Base-by-base conservation (phyloP, 2,797 vertebrate species). In the Furcifer pardalis region DNA sequence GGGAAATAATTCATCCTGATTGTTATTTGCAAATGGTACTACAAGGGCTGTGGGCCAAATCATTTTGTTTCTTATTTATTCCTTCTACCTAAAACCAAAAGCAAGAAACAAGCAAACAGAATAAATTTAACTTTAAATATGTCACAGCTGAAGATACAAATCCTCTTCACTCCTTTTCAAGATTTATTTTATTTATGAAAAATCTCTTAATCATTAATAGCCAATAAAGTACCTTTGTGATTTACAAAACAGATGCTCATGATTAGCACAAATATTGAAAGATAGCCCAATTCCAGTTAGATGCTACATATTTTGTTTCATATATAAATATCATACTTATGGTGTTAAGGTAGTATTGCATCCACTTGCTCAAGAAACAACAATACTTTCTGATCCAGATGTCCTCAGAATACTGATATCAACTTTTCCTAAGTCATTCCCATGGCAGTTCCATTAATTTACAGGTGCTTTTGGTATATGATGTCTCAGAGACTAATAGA, bases 61-160 rank as follows among this genome's bases (percentile, higher is more conserved):
- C 69, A 80, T 65, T 86, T 87, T 84, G n/a, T 74, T 91, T 56
- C 81, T 89, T 91, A 82, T 86, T 88, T 84, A 79, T 80, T 89
- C 81, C 69, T 86, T 88, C 65, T 81, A 83, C 73, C 79, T 89
- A 74, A 62, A 56, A 90, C 66, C 81, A 77, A 80, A 69, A 65
- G 49, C 79, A 80, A 76, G 15, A 76, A 63, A 83, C 8, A 71
- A 27, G 12, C 27, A 69, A 56, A 84, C 76, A 60, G 40, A 80
- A 83, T 27, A 60, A 42, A 84, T 44, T 75, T 83, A 81, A 5
- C 25, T 84, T 72, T 87, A 85, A 88, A 77, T 87, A 23, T 32
- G 37, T 42, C 73, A 85, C 85, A 82, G 27, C 27, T 76, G 81
- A 63, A 87, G 82, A 88, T 84, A 82, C 84, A 89, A 88, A 74